Percentiles rank a stretch among this genome's conserved stretches.
Conservation (phyloP, 2,797 vertebrate species). For the Schizopygopsis malacanthus region DNA sequence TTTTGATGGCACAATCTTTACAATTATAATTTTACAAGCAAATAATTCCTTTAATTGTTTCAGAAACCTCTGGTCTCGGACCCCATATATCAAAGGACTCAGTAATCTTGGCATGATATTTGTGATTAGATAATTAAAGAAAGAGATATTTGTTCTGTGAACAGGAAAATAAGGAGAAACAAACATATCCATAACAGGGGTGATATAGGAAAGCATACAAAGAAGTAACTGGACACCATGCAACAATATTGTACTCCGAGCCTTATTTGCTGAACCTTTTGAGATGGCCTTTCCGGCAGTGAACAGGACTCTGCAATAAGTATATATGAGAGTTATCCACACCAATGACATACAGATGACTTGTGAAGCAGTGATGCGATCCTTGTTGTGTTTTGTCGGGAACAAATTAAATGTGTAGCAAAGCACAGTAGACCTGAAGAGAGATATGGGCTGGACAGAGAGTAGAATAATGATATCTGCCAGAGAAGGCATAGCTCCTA, state of each 20-base stretch:
- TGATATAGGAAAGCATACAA: slow-evolving; percentile 60
- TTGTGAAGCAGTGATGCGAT: slow-evolving; percentile 62
- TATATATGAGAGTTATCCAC: slow-evolving; percentile 54
- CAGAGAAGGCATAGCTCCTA: slow-evolving; percentile 61
- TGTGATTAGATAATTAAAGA: slow-evolving; percentile 30
- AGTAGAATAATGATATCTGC: slow-evolving; percentile 62
- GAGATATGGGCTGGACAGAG: slow-evolving; percentile 54
- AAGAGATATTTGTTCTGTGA: slow-evolving; percentile 20
- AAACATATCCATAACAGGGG: background rate
- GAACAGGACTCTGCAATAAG: slow-evolving; percentile 18
- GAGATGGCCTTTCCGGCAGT: background rate
- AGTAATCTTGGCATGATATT: slow-evolving; percentile 67
- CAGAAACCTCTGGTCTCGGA: slow-evolving; percentile 66
- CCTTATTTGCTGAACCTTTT: slow-evolving; percentile 18
- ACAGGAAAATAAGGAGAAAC: background rate
- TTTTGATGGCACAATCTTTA: slow-evolving; percentile 33
- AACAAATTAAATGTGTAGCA: slow-evolving; percentile 59
- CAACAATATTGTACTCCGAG: slow-evolving; percentile 68
- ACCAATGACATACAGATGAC: slow-evolving; percentile 58
- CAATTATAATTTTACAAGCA: slow-evolving; percentile 16
- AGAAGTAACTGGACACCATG: slow-evolving; percentile 67
- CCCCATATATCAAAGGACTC: slow-evolving; percentile 70
- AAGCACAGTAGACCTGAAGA: slow-evolving; percentile 57
- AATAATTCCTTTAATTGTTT: slow-evolving; percentile 55
- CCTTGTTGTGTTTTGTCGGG: slow-evolving; percentile 40